These are phyloP conservation scores for Syrmaticus mikado DNA, from an alignment of 2,113 vertebrate genomes.

Conservation along the genomic window DNA sequence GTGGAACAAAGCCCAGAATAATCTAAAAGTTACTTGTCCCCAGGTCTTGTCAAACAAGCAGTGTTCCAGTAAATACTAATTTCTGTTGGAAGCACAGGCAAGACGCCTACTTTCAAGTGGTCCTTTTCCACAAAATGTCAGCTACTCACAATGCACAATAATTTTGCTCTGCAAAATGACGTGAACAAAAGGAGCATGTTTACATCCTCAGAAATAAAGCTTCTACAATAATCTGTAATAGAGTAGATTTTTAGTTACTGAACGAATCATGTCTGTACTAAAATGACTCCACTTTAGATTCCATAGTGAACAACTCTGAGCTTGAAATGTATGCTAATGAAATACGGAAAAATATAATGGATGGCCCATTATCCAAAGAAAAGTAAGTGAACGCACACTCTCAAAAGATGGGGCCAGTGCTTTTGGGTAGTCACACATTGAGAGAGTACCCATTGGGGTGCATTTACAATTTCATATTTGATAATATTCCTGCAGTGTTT, in stretches of 20 bases:
- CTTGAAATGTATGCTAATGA: constrained; percentile 19
- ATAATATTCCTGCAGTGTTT: constrained; percentile 39
- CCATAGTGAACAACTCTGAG: background rate
- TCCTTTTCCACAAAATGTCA: background rate
- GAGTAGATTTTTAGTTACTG: background rate
- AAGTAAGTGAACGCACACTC: constrained; percentile 5
- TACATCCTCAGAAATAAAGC: background rate
- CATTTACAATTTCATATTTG: constrained; percentile 26
- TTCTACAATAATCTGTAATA: background rate
- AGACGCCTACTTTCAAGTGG: background rate
- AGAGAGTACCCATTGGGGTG: background rate
- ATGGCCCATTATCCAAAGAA: background rate
- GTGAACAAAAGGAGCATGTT: background rate
- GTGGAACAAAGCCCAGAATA: background rate
- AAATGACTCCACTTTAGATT: background rate
- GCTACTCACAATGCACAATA: background rate
- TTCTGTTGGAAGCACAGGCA: background rate
- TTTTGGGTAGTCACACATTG: background rate
- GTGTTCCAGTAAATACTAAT: background rate
- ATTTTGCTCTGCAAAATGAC: background rate
- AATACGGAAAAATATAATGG: constrained; percentile 40
- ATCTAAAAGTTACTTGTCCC: background rate
- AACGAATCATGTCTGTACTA: background rate
- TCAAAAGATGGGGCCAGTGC: background rate
- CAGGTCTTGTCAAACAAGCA: background rate